A percentile compares a stretch with the other conserved stretches of the same genome.
Evolutionary conservation across 2,113 vertebrate genomes (phyloP).

Genomic region (Oncorhynchus gorbuscha): DNA sequence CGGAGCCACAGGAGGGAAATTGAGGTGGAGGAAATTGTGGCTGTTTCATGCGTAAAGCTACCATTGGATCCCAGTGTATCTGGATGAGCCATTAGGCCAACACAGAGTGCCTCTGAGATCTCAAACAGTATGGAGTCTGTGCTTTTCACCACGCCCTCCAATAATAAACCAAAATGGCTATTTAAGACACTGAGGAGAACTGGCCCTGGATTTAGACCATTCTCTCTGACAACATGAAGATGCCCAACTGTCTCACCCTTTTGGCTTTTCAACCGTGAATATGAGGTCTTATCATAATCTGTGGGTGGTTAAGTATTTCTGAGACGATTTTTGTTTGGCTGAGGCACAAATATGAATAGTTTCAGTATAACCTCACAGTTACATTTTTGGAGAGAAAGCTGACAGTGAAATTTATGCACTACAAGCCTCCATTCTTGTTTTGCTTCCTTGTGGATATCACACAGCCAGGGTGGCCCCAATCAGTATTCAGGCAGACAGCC

Average conservation of each 20-base stretch:
- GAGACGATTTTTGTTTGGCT: not conserved
- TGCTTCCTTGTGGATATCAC: constrained; percentile 40
- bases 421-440: constrained; percentile 34
- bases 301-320: not conserved
- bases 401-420: constrained; percentile 38
- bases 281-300: not conserved
- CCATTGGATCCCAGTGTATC: constrained; percentile 45
- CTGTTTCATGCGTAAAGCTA: constrained; percentile 55
- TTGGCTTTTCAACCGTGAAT: not conserved
- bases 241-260: constrained; percentile 21
- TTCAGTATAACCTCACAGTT: not conserved
- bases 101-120: constrained; percentile 37
- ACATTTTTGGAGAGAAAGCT: constrained; percentile 30
- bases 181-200: no score
- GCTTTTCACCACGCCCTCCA: constrained; percentile 25
- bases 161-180: no score
- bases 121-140: constrained; percentile 39
- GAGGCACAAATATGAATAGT: not conserved
- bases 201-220: constrained; percentile 21
- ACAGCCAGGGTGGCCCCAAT: constrained; percentile 46
- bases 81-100: constrained; percentile 67
- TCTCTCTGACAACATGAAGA: not conserved
- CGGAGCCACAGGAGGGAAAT: constrained; percentile 66
- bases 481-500: constrained; percentile 61
- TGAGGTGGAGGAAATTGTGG: constrained; percentile 62